Base-by-base conservation (phyloP, 1,140 invertebrate genomes). In the Adelges cooleyi region DNA sequence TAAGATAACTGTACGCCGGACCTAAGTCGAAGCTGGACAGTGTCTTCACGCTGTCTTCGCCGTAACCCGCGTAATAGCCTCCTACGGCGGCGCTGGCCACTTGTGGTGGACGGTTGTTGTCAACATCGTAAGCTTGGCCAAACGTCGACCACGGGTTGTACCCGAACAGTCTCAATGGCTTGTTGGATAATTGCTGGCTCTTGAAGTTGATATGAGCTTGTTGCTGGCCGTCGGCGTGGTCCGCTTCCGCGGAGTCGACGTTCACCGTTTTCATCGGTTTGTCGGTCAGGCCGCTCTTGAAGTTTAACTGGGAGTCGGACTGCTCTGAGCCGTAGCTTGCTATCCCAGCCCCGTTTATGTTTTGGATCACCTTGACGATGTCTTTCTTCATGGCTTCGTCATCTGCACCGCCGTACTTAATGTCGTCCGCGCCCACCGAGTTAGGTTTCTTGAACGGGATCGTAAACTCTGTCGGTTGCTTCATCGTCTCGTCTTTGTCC, bases 361-460 rank as follows among this genome's bases (percentile, higher is more conserved):
- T 62, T 62, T 62, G 56, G 25, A 62, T 62, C 25, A 62, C 44
- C 38, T 62, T 62, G 29, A 62, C 42, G 29, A 62, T 62, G 46
- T 48, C 23, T 33, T 62, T 46, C 44, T 48, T 62, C 17, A 62
- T 62, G 22, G 40, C 42, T 62, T 62, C 56, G 4, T 62, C 25
- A 3, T 62, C 42, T 5, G 29, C 11, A 33, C 29, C 11, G 46
- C 29, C 44, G 20, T 48, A 33, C n/a, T 48, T 62, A 3, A 62
- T 20, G 33, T 62, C 25, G 20, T 48, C 56, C 29, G 17, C n/a
- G n/a, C 18, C 44, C 20, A 33, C 27, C 46, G 56, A 13, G 5
- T 36, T 20, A 29, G 56, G 42, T 33, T 62, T 48, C 46, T 46
- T 62, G 38, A 48, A 62, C 33, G 56, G 56, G 33, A 62, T 33